Evolutionary conservation across 2,888 invertebrate genomes (phyloP).

Genomic region (Dusona sp.): DNA sequence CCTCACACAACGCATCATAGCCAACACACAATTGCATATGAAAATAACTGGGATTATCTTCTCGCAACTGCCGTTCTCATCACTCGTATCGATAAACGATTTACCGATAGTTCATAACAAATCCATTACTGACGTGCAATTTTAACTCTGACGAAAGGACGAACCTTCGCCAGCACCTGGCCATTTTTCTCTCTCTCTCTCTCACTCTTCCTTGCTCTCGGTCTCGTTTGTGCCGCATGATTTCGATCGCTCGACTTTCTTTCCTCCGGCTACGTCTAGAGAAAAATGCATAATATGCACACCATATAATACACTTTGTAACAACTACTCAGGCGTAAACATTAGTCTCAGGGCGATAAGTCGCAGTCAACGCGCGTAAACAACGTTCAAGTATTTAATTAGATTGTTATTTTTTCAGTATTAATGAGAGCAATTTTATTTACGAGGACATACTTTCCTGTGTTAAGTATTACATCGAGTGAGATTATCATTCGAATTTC

Average conservation of each 20-base stretch:
- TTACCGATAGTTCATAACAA: slow-evolving; percentile 75
- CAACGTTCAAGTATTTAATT: slow-evolving; percentile 12
- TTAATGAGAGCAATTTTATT: not conserved
- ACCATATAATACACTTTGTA: not conserved
- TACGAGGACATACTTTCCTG: slow-evolving; percentile 25
- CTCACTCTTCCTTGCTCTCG: not conserved
- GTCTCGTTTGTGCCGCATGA: slow-evolving; percentile 36
- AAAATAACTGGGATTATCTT: slow-evolving; percentile 68
- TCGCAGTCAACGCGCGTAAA: slow-evolving; percentile 27
- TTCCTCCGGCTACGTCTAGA: slow-evolving; percentile 35
- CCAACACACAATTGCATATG: slow-evolving; percentile 34
- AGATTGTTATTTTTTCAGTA: not conserved
- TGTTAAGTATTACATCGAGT: not conserved
- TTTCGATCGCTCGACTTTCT: slow-evolving; percentile 38
- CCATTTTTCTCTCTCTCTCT: slow-evolving; percentile 11
- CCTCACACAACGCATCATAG: slow-evolving; percentile 34
- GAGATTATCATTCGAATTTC: not conserved
- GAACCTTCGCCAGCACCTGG: slow-evolving; percentile 44
- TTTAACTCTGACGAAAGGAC: slow-evolving; percentile 69
- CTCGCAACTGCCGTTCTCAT: slow-evolving; percentile 43
- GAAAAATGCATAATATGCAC: slow-evolving; percentile 10
- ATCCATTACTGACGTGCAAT: slow-evolving; percentile 78
- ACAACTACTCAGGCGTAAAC: not conserved
- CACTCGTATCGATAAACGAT: slow-evolving; percentile 52
- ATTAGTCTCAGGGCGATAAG: slow-evolving; percentile 30